Conservation (phyloP, 2,888 invertebrate genomes). For the Arrhopalites spinosus region DNA sequence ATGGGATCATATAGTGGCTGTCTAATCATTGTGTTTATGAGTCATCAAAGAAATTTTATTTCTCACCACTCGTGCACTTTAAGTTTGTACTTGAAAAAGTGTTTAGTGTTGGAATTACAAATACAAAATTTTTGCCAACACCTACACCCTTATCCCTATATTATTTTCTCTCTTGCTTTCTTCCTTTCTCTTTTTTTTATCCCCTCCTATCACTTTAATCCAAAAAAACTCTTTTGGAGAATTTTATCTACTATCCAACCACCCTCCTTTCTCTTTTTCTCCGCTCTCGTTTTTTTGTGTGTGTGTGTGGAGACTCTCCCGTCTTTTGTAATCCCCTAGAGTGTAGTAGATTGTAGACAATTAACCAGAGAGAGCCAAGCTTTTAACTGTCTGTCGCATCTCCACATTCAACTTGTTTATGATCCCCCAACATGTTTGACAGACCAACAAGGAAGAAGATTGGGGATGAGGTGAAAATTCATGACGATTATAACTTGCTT, state of each 20-base stretch:
- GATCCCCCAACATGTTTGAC: too few relatives aligned
- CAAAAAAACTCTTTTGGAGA: too few relatives aligned
- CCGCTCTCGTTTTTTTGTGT: neutral
- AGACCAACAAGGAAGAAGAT: neutral
- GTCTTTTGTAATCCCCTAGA: neutral
- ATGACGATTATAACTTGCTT: neutral
- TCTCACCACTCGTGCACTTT: neutral
- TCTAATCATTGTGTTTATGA: conserved; percentile 14
- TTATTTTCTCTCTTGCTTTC: neutral
- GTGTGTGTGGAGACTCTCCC: neutral
- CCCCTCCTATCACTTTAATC: neutral
- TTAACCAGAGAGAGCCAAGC: neutral
- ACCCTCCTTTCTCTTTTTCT: conserved; percentile 21
- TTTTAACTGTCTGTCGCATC: too few relatives aligned
- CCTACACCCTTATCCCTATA: neutral
- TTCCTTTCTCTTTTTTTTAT: conserved; percentile 14
- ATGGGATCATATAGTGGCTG: too few relatives aligned
- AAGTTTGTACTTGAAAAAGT: neutral
- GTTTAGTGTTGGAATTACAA: neutral
- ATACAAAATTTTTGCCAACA: neutral
- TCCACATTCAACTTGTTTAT: too few relatives aligned
- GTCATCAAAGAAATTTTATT: conserved; percentile 20
- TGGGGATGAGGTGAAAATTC: neutral
- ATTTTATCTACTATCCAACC: too few relatives aligned
- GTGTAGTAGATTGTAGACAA: neutral